Base-by-base conservation (phyloP, 2,888 invertebrate species). In the Epicampocera succincta region DNA sequence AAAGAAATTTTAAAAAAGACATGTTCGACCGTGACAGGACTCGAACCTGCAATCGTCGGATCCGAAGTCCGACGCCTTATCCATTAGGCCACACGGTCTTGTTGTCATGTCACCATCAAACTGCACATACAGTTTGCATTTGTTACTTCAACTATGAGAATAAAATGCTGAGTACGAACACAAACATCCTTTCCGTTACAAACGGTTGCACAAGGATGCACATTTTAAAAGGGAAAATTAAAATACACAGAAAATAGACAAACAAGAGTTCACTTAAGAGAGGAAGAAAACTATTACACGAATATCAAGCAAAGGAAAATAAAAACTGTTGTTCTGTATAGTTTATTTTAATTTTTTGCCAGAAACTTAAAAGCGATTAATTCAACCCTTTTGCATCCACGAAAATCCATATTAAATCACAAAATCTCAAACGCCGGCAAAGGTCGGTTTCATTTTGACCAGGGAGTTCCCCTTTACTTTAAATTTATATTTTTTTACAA, bases 21-120 rank as follows among this genome's bases (percentile, higher is more conserved):
- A 5, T 13, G 15, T 13, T 19, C 93, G 93, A 93, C 93, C 93
- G 93, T 93, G 93, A 93, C 93, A 93, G 93, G 93, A 93, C 93
- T 93, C 93, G 93, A 93, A 93, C 93, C 93, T 93, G 93, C 93
- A 93, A 93, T 93, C 93, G 93, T 93, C 93, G 93, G 93, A 93
- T 93, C 93, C 93, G 93, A 93, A 93, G 93, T 93, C 93, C 93
- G 93, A 93, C 93, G 93, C 93, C 93, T 93, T 93, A 93, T 93
- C 93, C 93, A 93, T 93, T 93, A 93, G 93, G 93, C 93, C 93
- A 93, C 93, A 93, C 93, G 93, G 93, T 75, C 80, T 52, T 71
- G 52, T 54, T 63, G 33, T 15, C 6, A 29, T 8, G 1, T 19
- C 12, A 3, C 17, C 5, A n/a, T 2, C 8, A 56, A 65, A 29